These are phyloP conservation scores for Amorpha juglandis DNA, from an alignment of 2,888 invertebrate genomes.

Conservation along the genomic window DNA sequence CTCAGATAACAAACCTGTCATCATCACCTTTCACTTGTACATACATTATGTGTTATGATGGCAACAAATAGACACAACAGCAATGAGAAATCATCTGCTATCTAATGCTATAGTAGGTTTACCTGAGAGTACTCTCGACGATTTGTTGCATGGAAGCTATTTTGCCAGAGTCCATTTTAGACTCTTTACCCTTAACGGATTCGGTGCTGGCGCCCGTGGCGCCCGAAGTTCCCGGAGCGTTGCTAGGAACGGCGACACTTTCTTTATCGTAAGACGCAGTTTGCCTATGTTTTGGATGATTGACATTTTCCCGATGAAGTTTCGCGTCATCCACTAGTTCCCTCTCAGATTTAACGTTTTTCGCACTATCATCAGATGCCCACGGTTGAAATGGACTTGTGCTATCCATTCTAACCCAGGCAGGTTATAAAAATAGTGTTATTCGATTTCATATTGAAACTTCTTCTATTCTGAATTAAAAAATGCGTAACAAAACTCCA, in stretches of 20 bases:
- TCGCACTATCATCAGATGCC: slow-evolving; percentile 76
- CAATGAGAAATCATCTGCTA: slow-evolving; percentile 14
- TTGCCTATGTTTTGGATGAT: slow-evolving; percentile 85
- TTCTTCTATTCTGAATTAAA: slow-evolving; percentile 68
- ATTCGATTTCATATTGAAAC: slow-evolving; percentile 73
- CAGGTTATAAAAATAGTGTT: slow-evolving; percentile 59
- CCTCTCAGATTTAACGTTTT: slow-evolving; percentile 78
- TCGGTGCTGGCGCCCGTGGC: slow-evolving; percentile 59
- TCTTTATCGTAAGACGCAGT: slow-evolving; percentile 84
- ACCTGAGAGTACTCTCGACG: slow-evolving; percentile 87
- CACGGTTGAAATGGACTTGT: slow-evolving; percentile 82
- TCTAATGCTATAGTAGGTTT: slow-evolving; percentile 37
- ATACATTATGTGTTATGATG: slow-evolving; percentile 26
- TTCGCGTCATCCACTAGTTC: slow-evolving; percentile 83
- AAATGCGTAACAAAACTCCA: slow-evolving; percentile 84
- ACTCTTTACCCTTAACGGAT: slow-evolving; percentile 58
- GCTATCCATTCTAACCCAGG: slow-evolving; percentile 78
- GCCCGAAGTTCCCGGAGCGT: slow-evolving; percentile 72
- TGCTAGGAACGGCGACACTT: slow-evolving; percentile 70
- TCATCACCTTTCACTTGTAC: slow-evolving; percentile 32
- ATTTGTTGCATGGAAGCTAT: slow-evolving; percentile 85
- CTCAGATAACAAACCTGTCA: slow-evolving; percentile 37
- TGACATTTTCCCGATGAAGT: slow-evolving; percentile 84
- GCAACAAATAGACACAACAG: slow-evolving; percentile 3
- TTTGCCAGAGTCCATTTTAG: slow-evolving; percentile 78